Percentiles rank a stretch among this genome's conserved stretches.
Conservation (phyloP, 1,140 invertebrate genomes). For the Solen grandis region DNA sequence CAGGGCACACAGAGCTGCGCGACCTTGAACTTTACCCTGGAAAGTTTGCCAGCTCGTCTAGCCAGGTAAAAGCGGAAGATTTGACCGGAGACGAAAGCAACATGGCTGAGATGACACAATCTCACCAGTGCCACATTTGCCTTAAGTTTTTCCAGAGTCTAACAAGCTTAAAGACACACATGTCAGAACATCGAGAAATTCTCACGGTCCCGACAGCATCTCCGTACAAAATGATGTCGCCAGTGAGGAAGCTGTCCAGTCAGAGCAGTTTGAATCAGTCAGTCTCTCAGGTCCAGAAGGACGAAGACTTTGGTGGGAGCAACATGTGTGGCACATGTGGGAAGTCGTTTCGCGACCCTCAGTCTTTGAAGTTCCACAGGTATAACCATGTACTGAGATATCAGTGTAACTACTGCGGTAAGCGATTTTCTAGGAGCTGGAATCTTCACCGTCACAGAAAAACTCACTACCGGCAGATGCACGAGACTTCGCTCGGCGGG, state of each 20-base stretch:
- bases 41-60: conserved; percentile 8
- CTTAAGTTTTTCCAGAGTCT: conserved; percentile 42
- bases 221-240: conserved; percentile 53
- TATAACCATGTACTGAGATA: conserved; percentile 66
- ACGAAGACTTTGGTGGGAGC: conserved; percentile 31
- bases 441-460: conserved; percentile 66
- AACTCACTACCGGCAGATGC: conserved; percentile 57
- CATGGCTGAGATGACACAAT: neutral
- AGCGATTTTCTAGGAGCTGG: conserved; percentile 66
- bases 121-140: conserved; percentile 52
- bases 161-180: conserved; percentile 25
- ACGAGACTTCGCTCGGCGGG: conserved; percentile 14
- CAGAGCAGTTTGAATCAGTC: conserved; percentile 10
- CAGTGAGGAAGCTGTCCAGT: conserved; percentile 37
- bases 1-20: neutral
- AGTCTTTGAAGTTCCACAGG: conserved; percentile 66
- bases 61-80: conserved; percentile 31
- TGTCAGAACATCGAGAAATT: conserved; percentile 39
- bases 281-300: conserved; percentile 2
- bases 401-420: conserved; percentile 64
- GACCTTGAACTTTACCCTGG: conserved; percentile 32
- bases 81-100: conserved; percentile 33
- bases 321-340: conserved; percentile 64
- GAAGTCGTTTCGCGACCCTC: conserved; percentile 63
- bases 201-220: conserved; percentile 23